These are phyloP conservation scores for Proisotoma minuta DNA, from an alignment of 2,888 invertebrate genomes.

Conservation along the genomic window DNA sequence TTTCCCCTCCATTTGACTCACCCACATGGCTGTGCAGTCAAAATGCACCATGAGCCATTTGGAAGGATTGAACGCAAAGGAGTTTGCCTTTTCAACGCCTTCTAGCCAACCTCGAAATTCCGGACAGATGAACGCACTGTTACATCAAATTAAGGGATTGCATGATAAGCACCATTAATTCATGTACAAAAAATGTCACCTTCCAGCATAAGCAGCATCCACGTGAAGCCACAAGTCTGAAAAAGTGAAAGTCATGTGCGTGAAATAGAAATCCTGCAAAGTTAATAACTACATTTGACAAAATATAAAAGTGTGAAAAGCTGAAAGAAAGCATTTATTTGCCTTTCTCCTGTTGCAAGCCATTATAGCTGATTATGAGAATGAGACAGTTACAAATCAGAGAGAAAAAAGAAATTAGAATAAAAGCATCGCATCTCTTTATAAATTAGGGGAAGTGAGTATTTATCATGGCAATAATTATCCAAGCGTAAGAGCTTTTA, in stretches of 20 bases:
- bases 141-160: neutral
- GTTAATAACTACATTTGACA: no score
- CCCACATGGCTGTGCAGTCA: constrained; percentile 98
- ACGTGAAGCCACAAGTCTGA: constrained; percentile 86
- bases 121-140: constrained; percentile 83
- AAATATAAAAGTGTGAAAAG: no score
- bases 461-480: constrained; percentile 1
- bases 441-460: neutral
- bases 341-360: no score
- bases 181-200: constrained; percentile 28
- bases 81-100: constrained; percentile 87
- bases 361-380: no score
- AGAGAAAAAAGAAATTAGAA: neutral
- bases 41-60: constrained; percentile 99
- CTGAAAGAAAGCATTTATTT: no score
- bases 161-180: no score
- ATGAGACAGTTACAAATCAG: neutral
- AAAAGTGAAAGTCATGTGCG: constrained; percentile 4
- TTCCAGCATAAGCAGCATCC: constrained; percentile 97
- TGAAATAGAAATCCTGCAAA: constrained; percentile 20
- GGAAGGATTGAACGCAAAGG: constrained; percentile 96
- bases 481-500: neutral
- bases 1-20: constrained; percentile 53
- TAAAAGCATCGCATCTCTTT: constrained; percentile 9
- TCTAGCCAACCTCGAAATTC: constrained; percentile 86